phyloP scores from a whole-genome alignment of 2,888 invertebrate species.

The Girardia tigrina region DNA sequence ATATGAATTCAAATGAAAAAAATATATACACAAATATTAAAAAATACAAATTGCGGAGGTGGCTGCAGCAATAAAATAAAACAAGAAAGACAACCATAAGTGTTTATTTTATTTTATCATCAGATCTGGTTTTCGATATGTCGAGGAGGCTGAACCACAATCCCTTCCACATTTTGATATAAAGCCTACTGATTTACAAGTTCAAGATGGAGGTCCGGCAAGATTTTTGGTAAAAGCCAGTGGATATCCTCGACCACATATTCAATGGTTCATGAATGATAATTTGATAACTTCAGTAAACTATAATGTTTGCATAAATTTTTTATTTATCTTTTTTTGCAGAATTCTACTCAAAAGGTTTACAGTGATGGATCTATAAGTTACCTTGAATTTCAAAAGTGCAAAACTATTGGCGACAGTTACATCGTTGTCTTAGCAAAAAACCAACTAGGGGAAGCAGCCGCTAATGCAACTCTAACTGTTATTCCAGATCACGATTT shows the following conservation, averaged over 20 bases:
- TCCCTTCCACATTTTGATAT: conserved; percentile 29
- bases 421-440: conserved; percentile 30
- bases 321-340: not conserved
- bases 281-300: conserved; percentile 28
- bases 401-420: conserved; percentile 2
- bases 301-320: too few relatives aligned
- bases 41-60: too few relatives aligned
- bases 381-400: conserved; percentile 33
- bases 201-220: conserved; percentile 29
- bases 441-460: conserved; percentile 31
- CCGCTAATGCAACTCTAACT: conserved; percentile 4
- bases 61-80: too few relatives aligned
- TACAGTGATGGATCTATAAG: conserved; percentile 35
- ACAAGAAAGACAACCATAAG: too few relatives aligned
- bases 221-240: conserved; percentile 32
- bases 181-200: conserved; percentile 20
- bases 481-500: conserved; percentile 29
- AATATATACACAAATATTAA: too few relatives aligned
- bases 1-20: too few relatives aligned
- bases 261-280: conserved; percentile 35
- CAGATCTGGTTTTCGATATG: conserved; percentile 16
- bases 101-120: too few relatives aligned
- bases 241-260: conserved; percentile 34
- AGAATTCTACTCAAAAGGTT: conserved; percentile 24
- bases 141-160: conserved; percentile 25